Evolutionary conservation across 1,140 invertebrate species (phyloP), one percentile per base, ranked within the genome.

Genomic region (Thaumetopoea pityocampa): DNA sequence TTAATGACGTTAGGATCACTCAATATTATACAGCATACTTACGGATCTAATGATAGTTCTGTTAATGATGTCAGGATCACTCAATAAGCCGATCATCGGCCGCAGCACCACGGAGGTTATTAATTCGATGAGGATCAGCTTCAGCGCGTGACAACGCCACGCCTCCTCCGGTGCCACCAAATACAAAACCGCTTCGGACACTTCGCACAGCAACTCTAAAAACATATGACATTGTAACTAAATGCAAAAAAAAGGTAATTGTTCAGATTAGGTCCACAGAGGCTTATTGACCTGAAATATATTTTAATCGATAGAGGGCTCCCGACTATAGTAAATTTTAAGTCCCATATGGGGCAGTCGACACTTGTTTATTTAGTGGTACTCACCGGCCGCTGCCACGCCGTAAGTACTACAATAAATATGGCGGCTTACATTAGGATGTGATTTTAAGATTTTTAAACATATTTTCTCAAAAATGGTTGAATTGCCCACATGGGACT

Each of bases 11-110:
- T 2, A n/a, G 24, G 24, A n/a, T 11, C 9, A 4, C 11, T 36
- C 42, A 30, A 45, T 6, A 32, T 22, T 47, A 10, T 38, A 29
- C 11, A 24, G 14, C 26, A 34, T 45, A 89, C 90, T 90, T 84
- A 97, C 94, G 88, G 95, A 89, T 92, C 94, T 95, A 66, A 97
- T 91, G 69, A 97, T 92, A 34, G 91, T 89, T 85, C 96, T 93
- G 88, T 98, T 98, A 52, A 98, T 92, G 77, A 96, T 97, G 88
- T 98, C 95, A 40, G 97, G 96, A 86, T 98, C 95, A 15, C 94
- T 94, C 29, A 98, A 82, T 57, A 95, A 85, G 69, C 93, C 87
- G 22, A 98, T 87, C 2, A 96, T 78, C 3, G 96, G 94, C 50
- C 90, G 59, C 23, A 84, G 85, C 41, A 98, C 89, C 24, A 98